Evolutionary conservation across 2,113 vertebrate genomes (phyloP).

Genomic region (Macquaria ambigua): DNA sequence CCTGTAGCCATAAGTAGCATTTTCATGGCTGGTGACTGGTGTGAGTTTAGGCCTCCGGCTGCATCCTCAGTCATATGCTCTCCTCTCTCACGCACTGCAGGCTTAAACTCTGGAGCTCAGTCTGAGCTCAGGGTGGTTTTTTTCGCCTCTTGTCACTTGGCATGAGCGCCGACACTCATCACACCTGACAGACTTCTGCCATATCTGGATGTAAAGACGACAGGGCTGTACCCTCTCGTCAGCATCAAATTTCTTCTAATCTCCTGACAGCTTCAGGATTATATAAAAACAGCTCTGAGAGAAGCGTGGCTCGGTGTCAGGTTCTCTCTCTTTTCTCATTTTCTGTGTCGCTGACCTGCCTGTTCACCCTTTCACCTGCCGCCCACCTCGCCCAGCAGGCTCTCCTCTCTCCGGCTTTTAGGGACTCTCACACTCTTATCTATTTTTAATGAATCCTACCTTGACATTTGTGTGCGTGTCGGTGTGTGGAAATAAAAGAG

Average conservation of each 20-base stretch:
- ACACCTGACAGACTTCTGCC: slow-evolving; percentile 19
- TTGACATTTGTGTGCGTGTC: slow-evolving; percentile 18
- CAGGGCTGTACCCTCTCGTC: slow-evolving; percentile 22
- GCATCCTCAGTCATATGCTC: not conserved
- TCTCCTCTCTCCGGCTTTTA: slow-evolving; percentile 35
- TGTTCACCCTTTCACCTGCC: slow-evolving; percentile 26
- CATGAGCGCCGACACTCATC: slow-evolving; percentile 4
- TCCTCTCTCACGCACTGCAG: slow-evolving; percentile 1
- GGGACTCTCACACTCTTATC: slow-evolving; percentile 23
- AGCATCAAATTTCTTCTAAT: slow-evolving; percentile 21
- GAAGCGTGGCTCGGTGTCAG: not conserved
- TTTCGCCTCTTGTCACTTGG: slow-evolving; percentile 15
- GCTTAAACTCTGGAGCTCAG: not conserved
- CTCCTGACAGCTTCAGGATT: slow-evolving; percentile 24
- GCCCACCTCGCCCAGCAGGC: slow-evolving; percentile 11
- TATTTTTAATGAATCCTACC: slow-evolving; percentile 51
- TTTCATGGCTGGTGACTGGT: not conserved
- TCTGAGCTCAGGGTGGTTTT: not conserved
- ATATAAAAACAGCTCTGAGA: not conserved
- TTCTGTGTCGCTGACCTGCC: slow-evolving; percentile 8
- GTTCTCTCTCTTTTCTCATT: not conserved
- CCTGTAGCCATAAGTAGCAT: not conserved
- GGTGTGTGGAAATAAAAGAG: slow-evolving; percentile 10
- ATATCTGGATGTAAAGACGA: slow-evolving; percentile 26
- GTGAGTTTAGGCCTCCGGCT: not conserved